Evolutionary conservation across 2,113 vertebrate genomes (phyloP).

Genomic region (Vanacampus margaritifer): DNA sequence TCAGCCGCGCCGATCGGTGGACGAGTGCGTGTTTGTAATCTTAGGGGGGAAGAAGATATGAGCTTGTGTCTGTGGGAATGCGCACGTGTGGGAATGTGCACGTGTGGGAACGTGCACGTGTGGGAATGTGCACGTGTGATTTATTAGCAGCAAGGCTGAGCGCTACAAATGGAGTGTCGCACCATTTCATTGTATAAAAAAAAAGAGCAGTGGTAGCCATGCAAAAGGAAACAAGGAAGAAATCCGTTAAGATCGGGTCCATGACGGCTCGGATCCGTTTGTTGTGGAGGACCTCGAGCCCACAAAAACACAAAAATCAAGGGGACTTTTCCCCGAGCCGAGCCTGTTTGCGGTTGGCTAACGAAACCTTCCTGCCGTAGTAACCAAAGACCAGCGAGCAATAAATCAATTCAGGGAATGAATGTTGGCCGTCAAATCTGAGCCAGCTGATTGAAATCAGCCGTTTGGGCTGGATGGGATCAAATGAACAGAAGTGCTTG

Average conservation of each 20-base stretch:
- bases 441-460: slow-evolving; percentile 35
- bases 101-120: not conserved
- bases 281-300: not conserved
- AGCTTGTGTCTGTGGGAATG: slow-evolving; percentile 1
- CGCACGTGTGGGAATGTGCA: not conserved
- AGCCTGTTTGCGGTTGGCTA: not conserved
- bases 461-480: slow-evolving; percentile 33
- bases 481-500: slow-evolving; percentile 34
- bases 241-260: too few relatives aligned
- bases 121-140: slow-evolving; percentile 19
- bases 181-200: not conserved
- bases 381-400: slow-evolving; percentile 20
- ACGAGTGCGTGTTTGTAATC: slow-evolving; percentile 5
- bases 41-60: slow-evolving; percentile 8
- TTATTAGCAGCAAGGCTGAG: slow-evolving; percentile 17
- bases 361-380: slow-evolving; percentile 7
- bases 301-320: too few relatives aligned
- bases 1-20: slow-evolving; percentile 23
- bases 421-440: slow-evolving; percentile 25
- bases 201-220: not conserved
- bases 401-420: slow-evolving; percentile 13
- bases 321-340: too few relatives aligned
- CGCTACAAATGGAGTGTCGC: not conserved
- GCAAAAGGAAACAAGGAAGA: not conserved
- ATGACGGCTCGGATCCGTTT: too few relatives aligned